A percentile compares a stretch with the other conserved stretches of the same genome.
Conservation (phyloP, 1,140 invertebrate genomes). For the Lordiphosa collinella region DNA sequence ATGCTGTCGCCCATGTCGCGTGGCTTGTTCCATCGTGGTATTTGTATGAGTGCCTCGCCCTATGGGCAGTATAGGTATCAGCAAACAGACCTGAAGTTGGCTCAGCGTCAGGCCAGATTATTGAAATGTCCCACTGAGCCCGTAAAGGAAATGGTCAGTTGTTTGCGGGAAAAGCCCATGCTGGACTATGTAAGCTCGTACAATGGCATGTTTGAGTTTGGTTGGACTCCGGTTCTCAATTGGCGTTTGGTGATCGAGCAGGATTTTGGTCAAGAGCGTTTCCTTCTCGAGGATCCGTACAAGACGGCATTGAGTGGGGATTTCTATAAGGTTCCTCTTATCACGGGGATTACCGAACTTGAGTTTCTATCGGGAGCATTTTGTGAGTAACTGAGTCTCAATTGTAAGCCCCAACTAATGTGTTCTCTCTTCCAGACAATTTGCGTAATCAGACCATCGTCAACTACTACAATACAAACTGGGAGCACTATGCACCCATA, state of each 20-base stretch:
- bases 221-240: conserved; percentile 81
- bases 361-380: conserved; percentile 83
- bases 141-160: conserved; percentile 33
- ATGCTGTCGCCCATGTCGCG: conserved; percentile 81
- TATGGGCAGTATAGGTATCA: conserved; percentile 74
- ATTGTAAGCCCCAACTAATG: conserved; percentile 40
- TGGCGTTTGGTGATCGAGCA: conserved; percentile 86
- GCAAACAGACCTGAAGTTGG: conserved; percentile 80
- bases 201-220: conserved; percentile 80
- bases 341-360: conserved; percentile 84
- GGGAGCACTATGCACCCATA: conserved; percentile 81
- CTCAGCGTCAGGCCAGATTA: conserved; percentile 84
- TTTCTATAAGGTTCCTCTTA: conserved; percentile 84
- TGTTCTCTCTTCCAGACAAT: conserved; percentile 23
- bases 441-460: conserved; percentile 47
- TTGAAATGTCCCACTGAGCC: conserved; percentile 83
- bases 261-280: conserved; percentile 85
- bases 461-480: conserved; percentile 79
- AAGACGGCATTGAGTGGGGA: conserved; percentile 81
- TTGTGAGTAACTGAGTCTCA: conserved; percentile 56
- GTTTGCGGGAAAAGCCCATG: conserved; percentile 69
- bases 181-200: conserved; percentile 81
- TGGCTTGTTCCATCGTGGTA: conserved; percentile 81
- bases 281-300: conserved; percentile 83
- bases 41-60: conserved; percentile 82